These are phyloP conservation scores for Probosciger aterrimus DNA, from an alignment of 2,113 vertebrate genomes.

Conservation along the genomic window DNA sequence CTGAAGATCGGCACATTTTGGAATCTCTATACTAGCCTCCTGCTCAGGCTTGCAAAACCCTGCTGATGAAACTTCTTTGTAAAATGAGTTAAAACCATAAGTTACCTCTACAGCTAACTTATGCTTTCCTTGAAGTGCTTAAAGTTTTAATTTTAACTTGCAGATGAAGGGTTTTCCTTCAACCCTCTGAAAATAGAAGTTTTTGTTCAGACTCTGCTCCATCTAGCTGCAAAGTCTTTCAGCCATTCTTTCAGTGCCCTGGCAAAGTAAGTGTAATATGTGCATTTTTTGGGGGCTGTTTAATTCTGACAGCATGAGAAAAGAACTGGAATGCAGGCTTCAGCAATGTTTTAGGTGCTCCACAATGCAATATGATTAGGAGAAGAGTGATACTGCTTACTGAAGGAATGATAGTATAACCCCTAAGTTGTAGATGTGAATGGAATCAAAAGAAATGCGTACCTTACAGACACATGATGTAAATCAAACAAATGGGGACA, in stretches of 20 bases:
- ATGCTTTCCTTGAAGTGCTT: neutral
- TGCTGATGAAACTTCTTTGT: neutral
- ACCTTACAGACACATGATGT: neutral
- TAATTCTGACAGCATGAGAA: neutral
- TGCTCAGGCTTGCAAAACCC: neutral
- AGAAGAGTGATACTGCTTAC: neutral
- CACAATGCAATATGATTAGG: neutral
- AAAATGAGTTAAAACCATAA: neutral
- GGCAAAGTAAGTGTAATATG: conserved; percentile 85
- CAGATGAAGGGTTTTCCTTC: conserved; percentile 94
- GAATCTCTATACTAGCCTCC: neutral
- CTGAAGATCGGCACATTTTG: neutral
- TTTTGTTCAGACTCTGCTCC: conserved; percentile 93
- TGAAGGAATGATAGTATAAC: neutral
- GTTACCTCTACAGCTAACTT: neutral
- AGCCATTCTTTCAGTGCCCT: conserved; percentile 98
- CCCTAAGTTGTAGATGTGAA: neutral
- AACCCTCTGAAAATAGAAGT: conserved; percentile 97
- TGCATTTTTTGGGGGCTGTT: neutral
- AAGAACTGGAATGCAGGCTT: neutral
- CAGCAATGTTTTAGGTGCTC: neutral
- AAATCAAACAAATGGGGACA: neutral
- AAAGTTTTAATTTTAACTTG: conserved; percentile 39
- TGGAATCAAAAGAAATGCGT: neutral
- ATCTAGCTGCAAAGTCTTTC: conserved; percentile 95